A percentile compares a stretch with the other conserved stretches of the same genome.
Evolutionary conservation across 2,113 vertebrate genomes (phyloP).

Genomic region (Microtus richardsoni): DNA sequence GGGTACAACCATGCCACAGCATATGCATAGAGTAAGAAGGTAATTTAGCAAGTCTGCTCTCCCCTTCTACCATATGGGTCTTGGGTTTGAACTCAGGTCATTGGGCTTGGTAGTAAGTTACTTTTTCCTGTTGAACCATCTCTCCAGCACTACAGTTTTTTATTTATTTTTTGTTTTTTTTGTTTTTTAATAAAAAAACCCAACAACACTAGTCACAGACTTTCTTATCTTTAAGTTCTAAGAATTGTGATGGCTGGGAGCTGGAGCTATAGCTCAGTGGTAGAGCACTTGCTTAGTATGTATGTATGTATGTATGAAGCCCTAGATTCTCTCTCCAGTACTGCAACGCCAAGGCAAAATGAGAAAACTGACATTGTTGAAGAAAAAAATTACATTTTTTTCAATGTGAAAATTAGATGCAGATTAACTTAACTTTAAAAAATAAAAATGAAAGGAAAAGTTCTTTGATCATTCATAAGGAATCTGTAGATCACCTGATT

Average conservation of each 20-base stretch:
- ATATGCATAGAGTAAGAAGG: neutral
- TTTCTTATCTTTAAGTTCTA: neutral
- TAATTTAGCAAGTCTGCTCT: neutral
- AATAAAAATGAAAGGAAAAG: neutral
- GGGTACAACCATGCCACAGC: neutral
- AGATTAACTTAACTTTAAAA: neutral
- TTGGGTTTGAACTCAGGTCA: neutral
- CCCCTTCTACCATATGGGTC: neutral
- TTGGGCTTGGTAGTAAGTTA: neutral
- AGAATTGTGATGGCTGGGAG: neutral
- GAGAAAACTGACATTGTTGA: neutral
- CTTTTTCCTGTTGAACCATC: neutral
- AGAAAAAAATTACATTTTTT: conserved; percentile 43
- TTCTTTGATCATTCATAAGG: neutral
- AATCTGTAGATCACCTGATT: neutral
- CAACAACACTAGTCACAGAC: neutral
- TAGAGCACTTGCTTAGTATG: neutral
- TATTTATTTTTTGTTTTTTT: too few relatives aligned
- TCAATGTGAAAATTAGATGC: conserved; percentile 28
- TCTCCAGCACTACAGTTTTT: neutral
- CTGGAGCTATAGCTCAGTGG: neutral
- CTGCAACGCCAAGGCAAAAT: neutral
- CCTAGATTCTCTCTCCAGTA: neutral
- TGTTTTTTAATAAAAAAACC: too few relatives aligned
- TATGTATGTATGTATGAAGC: neutral